These are phyloP conservation scores for Polyergus mexicanus DNA, from an alignment of 1,140 invertebrate genomes.

Conservation along the genomic window DNA sequence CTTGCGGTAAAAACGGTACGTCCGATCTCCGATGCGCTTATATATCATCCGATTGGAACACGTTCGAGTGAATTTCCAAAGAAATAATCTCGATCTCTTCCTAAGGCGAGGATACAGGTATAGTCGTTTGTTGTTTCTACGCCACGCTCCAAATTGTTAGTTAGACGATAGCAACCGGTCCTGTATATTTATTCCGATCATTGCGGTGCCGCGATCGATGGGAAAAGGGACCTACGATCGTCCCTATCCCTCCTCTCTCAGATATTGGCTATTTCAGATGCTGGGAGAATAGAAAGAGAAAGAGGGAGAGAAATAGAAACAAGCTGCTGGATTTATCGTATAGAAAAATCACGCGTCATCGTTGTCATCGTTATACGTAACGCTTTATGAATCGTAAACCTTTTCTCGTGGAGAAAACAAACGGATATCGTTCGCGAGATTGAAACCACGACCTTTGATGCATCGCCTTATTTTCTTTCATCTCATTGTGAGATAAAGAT, in stretches of 20 bases:
- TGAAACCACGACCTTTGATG: background rate
- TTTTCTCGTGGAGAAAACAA: conserved; percentile 34
- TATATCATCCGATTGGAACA: conserved; percentile 65
- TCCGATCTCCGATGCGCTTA: background rate
- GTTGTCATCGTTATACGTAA: conserved; percentile 30
- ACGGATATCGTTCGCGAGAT: conserved; percentile 36
- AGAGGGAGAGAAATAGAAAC: conserved; percentile 13
- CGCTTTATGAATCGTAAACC: conserved; percentile 66
- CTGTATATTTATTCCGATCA: conserved; percentile 64
- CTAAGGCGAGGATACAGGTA: conserved; percentile 15
- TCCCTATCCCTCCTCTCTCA: conserved; percentile 19
- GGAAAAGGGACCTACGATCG: conserved; percentile 7
- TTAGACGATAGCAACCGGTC: conserved; percentile 41
- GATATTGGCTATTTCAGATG: conserved; percentile 53
- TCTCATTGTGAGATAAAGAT: background rate
- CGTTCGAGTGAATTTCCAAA: conserved; percentile 61
- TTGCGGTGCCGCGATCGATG: conserved; percentile 52
- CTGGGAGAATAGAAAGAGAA: background rate
- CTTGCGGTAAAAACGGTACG: conserved; percentile 18
- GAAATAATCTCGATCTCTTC: conserved; percentile 55
- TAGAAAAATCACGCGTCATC: conserved; percentile 56
- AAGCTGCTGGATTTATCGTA: conserved; percentile 59
- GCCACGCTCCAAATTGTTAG: conserved; percentile 58
- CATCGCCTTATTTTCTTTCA: conserved; percentile 1
- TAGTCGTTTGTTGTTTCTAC: conserved; percentile 47